Evolutionary conservation across 1,140 invertebrate species (phyloP).

Genomic region (Danaus melanippus): DNA sequence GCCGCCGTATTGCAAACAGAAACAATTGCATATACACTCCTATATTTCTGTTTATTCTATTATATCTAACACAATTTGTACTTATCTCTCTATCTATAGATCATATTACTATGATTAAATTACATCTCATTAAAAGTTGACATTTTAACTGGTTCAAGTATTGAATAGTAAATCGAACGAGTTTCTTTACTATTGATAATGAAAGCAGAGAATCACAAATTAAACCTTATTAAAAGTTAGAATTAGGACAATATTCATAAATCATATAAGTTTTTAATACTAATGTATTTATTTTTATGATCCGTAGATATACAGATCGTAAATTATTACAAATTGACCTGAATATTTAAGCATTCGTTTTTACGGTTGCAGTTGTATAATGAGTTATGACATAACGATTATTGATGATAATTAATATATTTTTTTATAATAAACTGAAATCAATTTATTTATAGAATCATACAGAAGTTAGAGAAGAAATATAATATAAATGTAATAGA

Average conservation of each 20-base stretch:
- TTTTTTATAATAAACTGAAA: slow-evolving; percentile 1
- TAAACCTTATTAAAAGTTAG: slow-evolving; percentile 11
- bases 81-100: too few relatives aligned
- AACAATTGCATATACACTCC: slow-evolving; percentile 10
- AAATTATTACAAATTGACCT: not conserved
- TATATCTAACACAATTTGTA: slow-evolving; percentile 2
- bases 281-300: not conserved
- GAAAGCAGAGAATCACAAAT: slow-evolving; percentile 12
- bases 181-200: slow-evolving; percentile 17
- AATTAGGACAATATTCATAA: slow-evolving; percentile 18
- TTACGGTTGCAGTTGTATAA: slow-evolving; percentile 4
- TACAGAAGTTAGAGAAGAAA: not conserved
- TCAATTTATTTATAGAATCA: too few relatives aligned
- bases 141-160: slow-evolving; percentile 11
- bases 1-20: slow-evolving; percentile 15
- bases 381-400: slow-evolving; percentile 2
- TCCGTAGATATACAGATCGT: not conserved
- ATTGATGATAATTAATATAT: slow-evolving; percentile 8
- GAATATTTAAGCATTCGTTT: not conserved
- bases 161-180: slow-evolving; percentile 11
- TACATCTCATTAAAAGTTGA: slow-evolving; percentile 1
- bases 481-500: slow-evolving; percentile 1
- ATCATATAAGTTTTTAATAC: slow-evolving; percentile 9
- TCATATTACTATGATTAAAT: too few relatives aligned
- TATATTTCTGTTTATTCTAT: slow-evolving; percentile 5